Base-by-base conservation (phyloP, 2,113 vertebrate species). In the Lepidothrix coronata region DNA sequence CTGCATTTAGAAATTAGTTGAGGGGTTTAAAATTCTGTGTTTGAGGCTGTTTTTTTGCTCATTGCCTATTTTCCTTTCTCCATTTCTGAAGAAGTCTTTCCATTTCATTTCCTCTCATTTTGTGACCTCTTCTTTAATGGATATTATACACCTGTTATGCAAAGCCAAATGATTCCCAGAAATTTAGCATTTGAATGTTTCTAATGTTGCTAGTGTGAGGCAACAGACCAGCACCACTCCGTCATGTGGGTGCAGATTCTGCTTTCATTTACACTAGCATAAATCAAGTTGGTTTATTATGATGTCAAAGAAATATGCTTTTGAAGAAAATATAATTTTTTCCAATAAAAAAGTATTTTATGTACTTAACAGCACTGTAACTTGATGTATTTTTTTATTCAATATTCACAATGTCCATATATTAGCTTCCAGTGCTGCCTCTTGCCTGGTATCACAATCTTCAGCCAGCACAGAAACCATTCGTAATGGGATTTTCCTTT, bases 141-240 rank as follows among this genome's bases (percentile, higher is more conserved):
- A n/a, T 91, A 46, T 83, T 74, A 43, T 80, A 49, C 78, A 87
- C 35, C 62, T 85, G 49, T 41, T 87, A 41, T 2, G 2, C 41
- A 87, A 91, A 94, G 31, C 9, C 65, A 37, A 43, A 49, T 54
- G 52, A 84, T 85, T 92, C 87, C 73, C 0, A 0, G 4, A 5
- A 57, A 72, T 89, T 68, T 78, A 23, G 31, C 48, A 33, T 57
- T 75, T 0, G 0, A 10, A 61, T 88, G 25, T 74, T 95, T 81
- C 43, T 81, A 41, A 41, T 12, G 13, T 35, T 67, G 55, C 0
- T 0, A 75, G 28, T 0, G 0, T 48, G 77, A 78, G 44, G 52
- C 43, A 71, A 28, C 9, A 5, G 1, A 27, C 11, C 4, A 14
- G 75, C n/a, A 41, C 39, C 39, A 33, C 30, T 74, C 57, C 37